Conservation (phyloP, 2,113 vertebrate genomes). For the Macrotis lagotis region DNA sequence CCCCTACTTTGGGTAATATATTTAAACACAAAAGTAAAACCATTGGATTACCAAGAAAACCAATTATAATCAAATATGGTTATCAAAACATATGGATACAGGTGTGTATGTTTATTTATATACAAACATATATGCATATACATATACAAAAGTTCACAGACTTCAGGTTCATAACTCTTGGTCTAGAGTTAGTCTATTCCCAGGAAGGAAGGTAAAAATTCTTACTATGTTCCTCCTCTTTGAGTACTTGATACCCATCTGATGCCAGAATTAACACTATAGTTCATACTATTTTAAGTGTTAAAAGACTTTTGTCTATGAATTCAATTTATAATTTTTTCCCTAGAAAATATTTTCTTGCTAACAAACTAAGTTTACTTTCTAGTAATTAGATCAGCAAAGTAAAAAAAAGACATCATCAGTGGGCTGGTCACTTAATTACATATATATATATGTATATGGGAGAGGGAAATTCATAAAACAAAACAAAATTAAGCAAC, state of each 20-base stretch:
- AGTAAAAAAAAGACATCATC: not conserved
- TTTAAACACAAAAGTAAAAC: not conserved
- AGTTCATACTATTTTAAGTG: not conserved
- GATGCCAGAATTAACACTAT: not conserved
- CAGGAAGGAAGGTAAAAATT: not conserved
- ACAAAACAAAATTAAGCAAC: not conserved
- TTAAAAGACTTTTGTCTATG: not conserved
- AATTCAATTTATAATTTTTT: not conserved
- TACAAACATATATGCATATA: not conserved
- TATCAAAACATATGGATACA: not conserved
- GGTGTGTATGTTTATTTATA: fast-evolving
- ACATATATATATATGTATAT: too few species aligned
- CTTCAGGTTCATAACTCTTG: not conserved
- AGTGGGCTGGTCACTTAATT: not conserved
- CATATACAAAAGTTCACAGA: not conserved
- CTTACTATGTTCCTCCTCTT: not conserved
- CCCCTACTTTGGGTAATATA: not conserved
- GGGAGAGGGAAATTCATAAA: too few species aligned
- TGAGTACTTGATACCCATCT: not conserved
- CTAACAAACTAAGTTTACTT: not conserved
- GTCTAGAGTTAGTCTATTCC: not conserved
- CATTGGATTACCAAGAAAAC: not conserved
- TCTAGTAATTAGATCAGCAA: not conserved
- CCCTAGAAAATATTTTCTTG: not conserved
- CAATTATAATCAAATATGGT: not conserved